Percentiles rank a stretch among this genome's conserved stretches.
phyloP scores from a whole-genome alignment of 2,888 invertebrate species.

The Cremastinae sp. region DNA sequence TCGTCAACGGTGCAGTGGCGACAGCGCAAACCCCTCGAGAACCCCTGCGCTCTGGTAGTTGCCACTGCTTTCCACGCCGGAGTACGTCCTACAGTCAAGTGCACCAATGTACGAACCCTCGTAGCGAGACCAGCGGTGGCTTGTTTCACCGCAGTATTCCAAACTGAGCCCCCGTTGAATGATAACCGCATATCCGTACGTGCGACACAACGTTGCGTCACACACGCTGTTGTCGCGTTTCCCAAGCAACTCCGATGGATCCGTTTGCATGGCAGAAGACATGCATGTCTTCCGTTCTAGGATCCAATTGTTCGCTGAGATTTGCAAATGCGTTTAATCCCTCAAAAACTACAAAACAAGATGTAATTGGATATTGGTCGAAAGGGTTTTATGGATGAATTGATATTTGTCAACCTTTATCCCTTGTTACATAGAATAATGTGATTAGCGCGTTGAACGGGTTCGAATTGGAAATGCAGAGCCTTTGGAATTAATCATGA shows the following conservation, averaged over 20 bases:
- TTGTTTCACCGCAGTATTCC: conserved; percentile 57
- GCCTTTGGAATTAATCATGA: too few relatives aligned
- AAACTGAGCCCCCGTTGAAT: conserved; percentile 39
- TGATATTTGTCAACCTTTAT: too few relatives aligned
- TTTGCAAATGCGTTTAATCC: too few relatives aligned
- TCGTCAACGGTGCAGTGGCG: conserved; percentile 55
- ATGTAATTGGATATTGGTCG: too few relatives aligned
- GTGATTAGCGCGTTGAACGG: too few relatives aligned
- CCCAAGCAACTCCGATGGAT: background rate
- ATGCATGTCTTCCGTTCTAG: too few relatives aligned
- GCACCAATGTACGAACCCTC: conserved; percentile 67
- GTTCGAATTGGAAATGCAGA: too few relatives aligned
- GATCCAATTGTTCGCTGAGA: too few relatives aligned
- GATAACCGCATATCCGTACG: conserved; percentile 20
- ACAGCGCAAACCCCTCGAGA: conserved; percentile 52
- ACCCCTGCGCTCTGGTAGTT: conserved; percentile 40
- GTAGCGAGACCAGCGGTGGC: conserved; percentile 44
- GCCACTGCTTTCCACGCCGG: conserved; percentile 71
- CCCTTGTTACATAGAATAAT: too few relatives aligned
- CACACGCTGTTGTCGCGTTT: background rate
- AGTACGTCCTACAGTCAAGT: conserved; percentile 78
- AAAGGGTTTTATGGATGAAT: too few relatives aligned
- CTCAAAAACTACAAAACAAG: too few relatives aligned
- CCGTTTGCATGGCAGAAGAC: background rate
- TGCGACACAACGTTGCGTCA: conserved; percentile 19